Evolutionary conservation across 2,888 invertebrate species (phyloP).

Genomic region (Heterodera filipjevi): DNA sequence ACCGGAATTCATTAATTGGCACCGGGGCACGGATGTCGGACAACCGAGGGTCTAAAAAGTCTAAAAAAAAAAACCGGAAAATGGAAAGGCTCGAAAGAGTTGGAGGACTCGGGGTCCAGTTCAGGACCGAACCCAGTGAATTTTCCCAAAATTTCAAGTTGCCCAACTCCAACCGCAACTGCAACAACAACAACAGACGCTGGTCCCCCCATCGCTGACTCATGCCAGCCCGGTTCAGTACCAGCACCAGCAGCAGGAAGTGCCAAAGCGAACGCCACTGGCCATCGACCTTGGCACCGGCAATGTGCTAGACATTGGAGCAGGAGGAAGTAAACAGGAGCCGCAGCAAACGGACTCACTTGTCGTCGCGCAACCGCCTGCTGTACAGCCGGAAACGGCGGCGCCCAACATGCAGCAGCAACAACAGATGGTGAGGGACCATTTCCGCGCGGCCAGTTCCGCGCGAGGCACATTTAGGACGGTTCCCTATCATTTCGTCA

Average conservation of each 20-base stretch:
- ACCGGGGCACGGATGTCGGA: too few species aligned
- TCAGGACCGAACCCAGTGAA: too few species aligned
- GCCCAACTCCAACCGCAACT: neutral
- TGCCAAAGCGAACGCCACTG: neutral
- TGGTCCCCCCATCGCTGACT: neutral
- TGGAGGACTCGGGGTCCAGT: too few species aligned
- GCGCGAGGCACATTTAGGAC: too few species aligned
- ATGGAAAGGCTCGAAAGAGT: too few species aligned
- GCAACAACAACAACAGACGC: too few species aligned
- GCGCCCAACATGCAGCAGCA: neutral
- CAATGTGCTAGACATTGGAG: neutral
- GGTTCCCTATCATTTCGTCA: too few species aligned
- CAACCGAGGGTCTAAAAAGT: too few species aligned
- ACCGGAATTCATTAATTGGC: too few species aligned
- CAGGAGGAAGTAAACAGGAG: neutral
- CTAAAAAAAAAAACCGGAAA: too few species aligned
- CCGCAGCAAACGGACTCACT: neutral
- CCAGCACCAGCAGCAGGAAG: constrained; percentile 3
- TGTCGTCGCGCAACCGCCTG: constrained; percentile 16
- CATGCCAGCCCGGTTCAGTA: neutral
- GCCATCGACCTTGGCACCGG: constrained; percentile 4
- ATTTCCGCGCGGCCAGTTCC: too few species aligned
- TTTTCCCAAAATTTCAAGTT: neutral
- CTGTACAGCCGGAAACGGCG: neutral
- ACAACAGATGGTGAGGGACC: neutral